Evolutionary conservation across 2,113 vertebrate genomes (phyloP).

Genomic region (Heterotis niloticus): DNA sequence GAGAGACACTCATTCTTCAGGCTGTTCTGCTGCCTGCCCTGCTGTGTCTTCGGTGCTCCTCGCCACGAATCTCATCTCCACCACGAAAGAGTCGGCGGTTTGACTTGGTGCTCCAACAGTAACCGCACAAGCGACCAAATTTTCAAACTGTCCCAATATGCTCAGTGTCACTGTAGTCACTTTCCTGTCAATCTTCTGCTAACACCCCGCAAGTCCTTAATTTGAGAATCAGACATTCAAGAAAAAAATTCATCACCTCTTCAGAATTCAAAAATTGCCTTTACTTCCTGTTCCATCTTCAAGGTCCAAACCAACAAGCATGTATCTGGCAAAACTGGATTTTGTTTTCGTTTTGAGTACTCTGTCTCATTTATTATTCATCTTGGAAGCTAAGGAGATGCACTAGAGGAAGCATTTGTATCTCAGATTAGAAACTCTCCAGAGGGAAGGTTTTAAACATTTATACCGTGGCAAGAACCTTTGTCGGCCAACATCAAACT

Average conservation of each 20-base stretch:
- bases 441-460: neutral
- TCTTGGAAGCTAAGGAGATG: neutral
- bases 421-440: neutral
- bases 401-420: neutral
- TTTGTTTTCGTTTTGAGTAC: neutral
- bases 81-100: neutral
- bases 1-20: neutral
- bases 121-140: too few species aligned
- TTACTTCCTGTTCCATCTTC: neutral
- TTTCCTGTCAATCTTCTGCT: neutral
- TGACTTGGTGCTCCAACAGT: neutral
- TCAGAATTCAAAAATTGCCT: neutral
- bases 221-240: neutral
- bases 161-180: neutral
- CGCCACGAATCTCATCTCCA: neutral
- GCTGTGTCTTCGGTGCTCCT: neutral
- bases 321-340: neutral
- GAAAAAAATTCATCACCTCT: neutral
- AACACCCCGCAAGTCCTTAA: too few species aligned
- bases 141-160: too few species aligned
- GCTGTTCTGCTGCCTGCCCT: neutral
- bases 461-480: neutral
- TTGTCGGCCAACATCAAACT: too few species aligned
- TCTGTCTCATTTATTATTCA: constrained; percentile 2
- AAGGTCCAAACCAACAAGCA: neutral